Evolutionary conservation across 2,113 vertebrate species (phyloP).

Genomic region (Pitta sordida): DNA sequence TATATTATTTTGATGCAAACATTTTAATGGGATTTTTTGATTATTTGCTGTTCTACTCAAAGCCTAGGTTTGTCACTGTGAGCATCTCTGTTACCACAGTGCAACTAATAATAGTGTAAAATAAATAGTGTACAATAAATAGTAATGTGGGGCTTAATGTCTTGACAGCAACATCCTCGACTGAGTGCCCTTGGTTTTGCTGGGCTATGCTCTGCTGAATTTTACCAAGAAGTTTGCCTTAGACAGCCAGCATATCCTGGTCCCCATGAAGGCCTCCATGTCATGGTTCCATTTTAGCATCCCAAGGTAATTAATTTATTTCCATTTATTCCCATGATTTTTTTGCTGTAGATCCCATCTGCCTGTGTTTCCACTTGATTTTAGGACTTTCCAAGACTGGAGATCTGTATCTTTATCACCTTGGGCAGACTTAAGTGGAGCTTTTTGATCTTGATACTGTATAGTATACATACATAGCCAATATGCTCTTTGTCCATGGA

Average conservation of each 20-base stretch:
- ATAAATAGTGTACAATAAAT: too few species aligned
- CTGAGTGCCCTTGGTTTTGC: not conserved
- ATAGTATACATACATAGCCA: too few species aligned
- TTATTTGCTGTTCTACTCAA: not conserved
- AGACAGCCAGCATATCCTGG: not conserved
- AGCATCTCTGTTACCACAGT: not conserved
- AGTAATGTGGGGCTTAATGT: not conserved
- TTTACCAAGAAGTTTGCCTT: not conserved
- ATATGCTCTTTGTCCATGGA: not conserved
- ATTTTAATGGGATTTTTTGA: fast-evolving
- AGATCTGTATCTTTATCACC: fast-evolving
- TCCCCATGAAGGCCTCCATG: not conserved
- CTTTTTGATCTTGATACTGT: not conserved
- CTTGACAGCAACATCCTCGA: not conserved
- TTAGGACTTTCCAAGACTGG: not conserved
- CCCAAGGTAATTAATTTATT: not conserved
- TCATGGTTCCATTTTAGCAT: not conserved
- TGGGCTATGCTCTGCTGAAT: not conserved
- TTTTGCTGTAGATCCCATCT: not conserved
- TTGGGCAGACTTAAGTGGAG: not conserved
- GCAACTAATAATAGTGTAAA: not conserved
- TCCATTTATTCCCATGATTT: not conserved
- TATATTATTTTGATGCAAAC: not conserved
- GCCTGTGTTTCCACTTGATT: not conserved
- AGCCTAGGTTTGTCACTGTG: not conserved